phyloP scores from a whole-genome alignment of 2,113 vertebrate species.

The Chionodraco myersi region DNA sequence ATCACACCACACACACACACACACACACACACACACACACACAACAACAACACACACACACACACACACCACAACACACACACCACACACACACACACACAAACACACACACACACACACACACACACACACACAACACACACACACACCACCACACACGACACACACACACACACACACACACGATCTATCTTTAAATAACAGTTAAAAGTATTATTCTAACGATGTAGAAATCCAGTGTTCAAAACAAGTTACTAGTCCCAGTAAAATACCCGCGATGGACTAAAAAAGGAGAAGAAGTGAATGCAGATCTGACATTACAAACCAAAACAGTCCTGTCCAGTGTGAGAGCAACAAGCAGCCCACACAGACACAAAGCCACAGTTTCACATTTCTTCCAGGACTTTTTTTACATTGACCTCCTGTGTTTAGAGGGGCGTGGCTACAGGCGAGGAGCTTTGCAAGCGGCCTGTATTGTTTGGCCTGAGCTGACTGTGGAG shows the following conservation, averaged over 20 bases:
- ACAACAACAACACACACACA: too few relatives aligned
- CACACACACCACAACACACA: too few relatives aligned
- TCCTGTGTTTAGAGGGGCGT: constrained; percentile 64
- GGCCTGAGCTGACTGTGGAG: constrained; percentile 73
- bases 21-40: too few relatives aligned
- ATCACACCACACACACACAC: too few relatives aligned
- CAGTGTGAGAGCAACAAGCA: neutral
- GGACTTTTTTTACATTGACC: constrained; percentile 33
- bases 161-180: neutral
- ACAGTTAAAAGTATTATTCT: neutral
- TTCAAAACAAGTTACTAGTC: neutral
- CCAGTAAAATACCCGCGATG: neutral
- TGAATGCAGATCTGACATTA: neutral
- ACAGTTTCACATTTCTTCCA: constrained; percentile 61
- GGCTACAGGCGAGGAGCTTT: constrained; percentile 68
- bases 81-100: too few relatives aligned
- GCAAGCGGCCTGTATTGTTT: constrained; percentile 75
- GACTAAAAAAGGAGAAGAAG: neutral
- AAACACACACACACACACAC: too few relatives aligned
- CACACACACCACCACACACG: neutral
- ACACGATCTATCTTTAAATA: neutral
- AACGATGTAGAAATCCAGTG: neutral
- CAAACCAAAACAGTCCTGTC: neutral
- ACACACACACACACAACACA: neutral
- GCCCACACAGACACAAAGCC: constrained; percentile 56